These are phyloP conservation scores for Etheostoma spectabile DNA, from an alignment of 2,113 vertebrate species.

Conservation along the genomic window DNA sequence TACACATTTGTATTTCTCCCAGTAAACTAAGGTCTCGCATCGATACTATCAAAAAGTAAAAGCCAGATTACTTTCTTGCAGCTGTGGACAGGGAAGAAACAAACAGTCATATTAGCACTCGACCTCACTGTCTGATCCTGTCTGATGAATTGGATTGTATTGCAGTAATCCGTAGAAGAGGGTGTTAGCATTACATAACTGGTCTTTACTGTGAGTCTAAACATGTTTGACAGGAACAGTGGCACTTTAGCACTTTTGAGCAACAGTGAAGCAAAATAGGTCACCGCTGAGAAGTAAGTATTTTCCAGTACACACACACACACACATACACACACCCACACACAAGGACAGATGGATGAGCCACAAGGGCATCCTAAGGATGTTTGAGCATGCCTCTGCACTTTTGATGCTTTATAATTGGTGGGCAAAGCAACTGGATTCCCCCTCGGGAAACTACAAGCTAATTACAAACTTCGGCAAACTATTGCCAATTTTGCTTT, in stretches of 20 bases:
- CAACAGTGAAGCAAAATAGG: slow-evolving; percentile 43
- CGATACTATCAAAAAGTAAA: no score
- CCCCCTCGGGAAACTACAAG: slow-evolving; percentile 3
- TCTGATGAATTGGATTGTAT: no score
- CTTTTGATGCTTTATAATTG: slow-evolving; percentile 24
- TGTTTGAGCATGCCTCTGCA: background rate
- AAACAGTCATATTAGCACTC: no score
- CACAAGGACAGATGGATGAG: slow-evolving; percentile 23
- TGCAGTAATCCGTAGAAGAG: no score
- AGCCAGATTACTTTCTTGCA: no score
- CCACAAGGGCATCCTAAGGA: slow-evolving; percentile 14
- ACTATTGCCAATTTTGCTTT: background rate
- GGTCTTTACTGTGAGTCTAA: slow-evolving; percentile 9
- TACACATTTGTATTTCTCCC: no score
- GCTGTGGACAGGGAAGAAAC: no score
- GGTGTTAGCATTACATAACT: background rate
- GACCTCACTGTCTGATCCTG: no score
- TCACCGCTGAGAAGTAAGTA: slow-evolving; percentile 16
- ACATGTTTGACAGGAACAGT: slow-evolving; percentile 25
- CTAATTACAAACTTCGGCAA: slow-evolving; percentile 42
- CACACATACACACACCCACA: slow-evolving; percentile 21
- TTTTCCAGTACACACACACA: slow-evolving; percentile 17
- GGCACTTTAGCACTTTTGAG: slow-evolving; percentile 1
- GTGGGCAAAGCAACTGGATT: slow-evolving; percentile 25
- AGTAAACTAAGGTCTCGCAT: no score